phyloP scores from a whole-genome alignment of 2,888 invertebrate genomes.

The Cosmorhoe ocellata region DNA sequence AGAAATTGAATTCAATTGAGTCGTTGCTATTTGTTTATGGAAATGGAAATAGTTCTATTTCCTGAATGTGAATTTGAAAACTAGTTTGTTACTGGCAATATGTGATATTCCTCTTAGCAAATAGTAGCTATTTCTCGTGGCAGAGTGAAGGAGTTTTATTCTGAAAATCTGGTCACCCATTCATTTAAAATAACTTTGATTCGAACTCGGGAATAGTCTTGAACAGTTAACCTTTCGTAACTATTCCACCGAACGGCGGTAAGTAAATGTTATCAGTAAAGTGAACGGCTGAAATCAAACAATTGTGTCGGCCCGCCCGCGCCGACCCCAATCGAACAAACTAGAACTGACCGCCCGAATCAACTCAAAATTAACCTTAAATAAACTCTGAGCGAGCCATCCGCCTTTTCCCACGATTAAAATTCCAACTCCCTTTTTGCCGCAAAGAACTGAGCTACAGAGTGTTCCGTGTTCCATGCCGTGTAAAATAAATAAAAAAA shows the following conservation, averaged over 20 bases:
- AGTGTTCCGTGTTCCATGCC: not conserved
- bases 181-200: too few species aligned
- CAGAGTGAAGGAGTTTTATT: too few species aligned
- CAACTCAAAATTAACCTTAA: slow-evolving; percentile 73
- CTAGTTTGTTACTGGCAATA: not conserved
- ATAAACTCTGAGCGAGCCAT: slow-evolving; percentile 57
- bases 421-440: slow-evolving; percentile 56
- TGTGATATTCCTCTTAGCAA: too few species aligned
- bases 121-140: too few species aligned
- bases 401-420: slow-evolving; percentile 58
- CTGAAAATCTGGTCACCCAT: too few species aligned
- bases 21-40: slow-evolving; percentile 21
- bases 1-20: slow-evolving; percentile 32
- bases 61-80: slow-evolving; percentile 1
- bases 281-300: slow-evolving; percentile 37
- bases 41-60: slow-evolving; percentile 22
- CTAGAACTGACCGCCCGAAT: slow-evolving; percentile 61
- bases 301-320: slow-evolving; percentile 29
- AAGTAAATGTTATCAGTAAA: slow-evolving; percentile 29
- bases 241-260: slow-evolving; percentile 2
- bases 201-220: not conserved
- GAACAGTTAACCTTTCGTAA: slow-evolving; percentile 7
- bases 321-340: slow-evolving; percentile 54
- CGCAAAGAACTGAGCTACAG: not conserved
- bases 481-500: too few species aligned